A percentile compares a stretch with the other conserved stretches of the same genome.
These are phyloP conservation scores for Fregata magnificens DNA, from an alignment of 2,113 vertebrate species.

Conservation along the genomic window DNA sequence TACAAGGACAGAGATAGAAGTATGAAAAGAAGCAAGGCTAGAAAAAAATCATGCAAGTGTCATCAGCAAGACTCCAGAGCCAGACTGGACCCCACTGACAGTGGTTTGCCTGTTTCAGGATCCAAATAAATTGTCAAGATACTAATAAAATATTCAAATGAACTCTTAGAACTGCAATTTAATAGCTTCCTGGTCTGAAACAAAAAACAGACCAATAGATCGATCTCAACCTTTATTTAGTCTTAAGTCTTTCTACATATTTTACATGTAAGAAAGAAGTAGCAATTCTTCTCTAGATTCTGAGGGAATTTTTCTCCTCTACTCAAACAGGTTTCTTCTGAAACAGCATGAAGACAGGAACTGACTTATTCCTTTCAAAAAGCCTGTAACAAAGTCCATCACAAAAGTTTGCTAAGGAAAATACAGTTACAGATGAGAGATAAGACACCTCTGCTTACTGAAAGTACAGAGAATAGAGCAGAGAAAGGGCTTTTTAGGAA, in stretches of 20 bases:
- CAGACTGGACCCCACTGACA: background rate
- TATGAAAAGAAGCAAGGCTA: background rate
- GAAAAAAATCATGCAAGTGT: background rate
- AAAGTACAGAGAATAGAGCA: background rate
- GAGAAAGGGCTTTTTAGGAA: background rate
- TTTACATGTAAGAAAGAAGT: background rate
- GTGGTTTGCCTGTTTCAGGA: background rate
- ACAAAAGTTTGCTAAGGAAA: background rate
- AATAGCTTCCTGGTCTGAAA: background rate
- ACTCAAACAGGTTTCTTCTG: background rate
- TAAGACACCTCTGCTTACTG: background rate
- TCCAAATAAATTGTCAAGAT: background rate
- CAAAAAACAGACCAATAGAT: background rate
- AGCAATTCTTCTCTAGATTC: background rate
- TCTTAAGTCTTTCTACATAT: background rate
- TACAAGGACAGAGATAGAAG: background rate
- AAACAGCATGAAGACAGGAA: background rate
- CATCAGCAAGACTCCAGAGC: background rate
- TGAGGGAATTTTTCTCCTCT: background rate
- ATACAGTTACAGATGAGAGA: background rate
- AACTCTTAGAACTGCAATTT: background rate
- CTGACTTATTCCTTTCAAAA: background rate
- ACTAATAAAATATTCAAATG: conserved; percentile 1
- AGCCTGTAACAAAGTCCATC: background rate
- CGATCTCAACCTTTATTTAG: background rate